phyloP scores from a whole-genome alignment of 2,888 invertebrate species.

The Euphydryas editha region DNA sequence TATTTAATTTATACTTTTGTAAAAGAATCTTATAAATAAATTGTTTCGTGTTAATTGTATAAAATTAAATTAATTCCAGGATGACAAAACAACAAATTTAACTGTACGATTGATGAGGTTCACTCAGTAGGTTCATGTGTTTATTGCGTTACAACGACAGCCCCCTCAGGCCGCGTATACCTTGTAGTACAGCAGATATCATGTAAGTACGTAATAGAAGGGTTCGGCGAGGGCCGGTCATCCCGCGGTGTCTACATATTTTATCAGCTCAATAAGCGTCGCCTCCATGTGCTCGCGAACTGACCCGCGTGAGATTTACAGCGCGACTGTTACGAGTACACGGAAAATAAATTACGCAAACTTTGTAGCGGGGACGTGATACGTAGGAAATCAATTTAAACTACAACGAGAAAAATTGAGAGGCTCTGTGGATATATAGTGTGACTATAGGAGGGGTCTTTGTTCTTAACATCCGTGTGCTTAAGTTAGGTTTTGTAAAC shows the following conservation, averaged over 20 bases:
- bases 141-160: not conserved
- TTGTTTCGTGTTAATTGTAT: too few relatives aligned
- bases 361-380: not conserved
- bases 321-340: not conserved
- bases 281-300: conserved; percentile 21
- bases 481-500: too few relatives aligned
- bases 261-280: conserved; percentile 24
- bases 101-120: too few relatives aligned
- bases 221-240: not conserved
- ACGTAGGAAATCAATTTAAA: not conserved
- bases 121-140: too few relatives aligned
- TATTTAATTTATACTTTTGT: too few relatives aligned
- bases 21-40: too few relatives aligned
- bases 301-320: conserved; percentile 14
- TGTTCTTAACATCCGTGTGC: too few relatives aligned
- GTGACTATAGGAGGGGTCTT: too few relatives aligned
- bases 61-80: too few relatives aligned
- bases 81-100: too few relatives aligned
- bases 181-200: not conserved
- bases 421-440: too few relatives aligned
- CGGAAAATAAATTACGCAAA: conserved; percentile 3
- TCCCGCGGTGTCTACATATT: conserved; percentile 21
- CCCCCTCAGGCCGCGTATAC: not conserved
- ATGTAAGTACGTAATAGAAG: not conserved
- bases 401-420: too few relatives aligned